Base-by-base conservation (phyloP, 2,113 vertebrate species). In the Poeciliopsis occidentalis region DNA sequence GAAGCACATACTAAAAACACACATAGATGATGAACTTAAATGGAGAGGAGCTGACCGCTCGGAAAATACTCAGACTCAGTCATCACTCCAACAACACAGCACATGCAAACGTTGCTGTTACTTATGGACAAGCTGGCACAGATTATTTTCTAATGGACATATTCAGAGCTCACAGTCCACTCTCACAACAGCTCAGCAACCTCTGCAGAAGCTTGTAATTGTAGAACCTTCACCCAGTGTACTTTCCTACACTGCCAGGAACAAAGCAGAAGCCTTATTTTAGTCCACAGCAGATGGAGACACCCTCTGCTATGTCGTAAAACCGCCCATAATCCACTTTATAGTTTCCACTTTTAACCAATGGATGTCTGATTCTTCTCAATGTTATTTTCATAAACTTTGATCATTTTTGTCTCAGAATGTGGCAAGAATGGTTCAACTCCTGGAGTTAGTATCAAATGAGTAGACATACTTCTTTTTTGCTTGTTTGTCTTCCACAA, bases 241-340 rank as follows among this genome's bases (percentile, higher is more conserved):
- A 60, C 72, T 87, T 88, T 87, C 87, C 78, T 73, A 60, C 86
- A 79, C 80, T 12, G 44, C 74, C 69, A 74, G 70, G 75, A 91
- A 92, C 89, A 88, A 88, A 87, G 83, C 80, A 71, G 65, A 32
- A 26, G 4, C 26, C 77, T 84, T 88, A 74, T 79, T 87, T 90
- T 85, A 65, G 88, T 76, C 47, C 64, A 2, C 73, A 29, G 27
- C 66, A 62, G 66, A 78, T 60, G 22, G 63, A 54, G 57, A 64
- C 39, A 12, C 64, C 3, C 15, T 69, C 12, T 72, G 34, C 66
- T 80, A 51, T 71, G 27, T 63, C 29, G 3, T 26, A 24, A 39
- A 84, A n/a, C 29, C 24, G 30, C 12, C 3, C 1, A 1, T 31
- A 8, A 62, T 34, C 61, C 34, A 31, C 30, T 31, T 31, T 31